Evolutionary conservation across 2,888 invertebrate species (phyloP), one percentile per base, ranked within the genome.

Genomic region (Aleiodes leptofemur): DNA sequence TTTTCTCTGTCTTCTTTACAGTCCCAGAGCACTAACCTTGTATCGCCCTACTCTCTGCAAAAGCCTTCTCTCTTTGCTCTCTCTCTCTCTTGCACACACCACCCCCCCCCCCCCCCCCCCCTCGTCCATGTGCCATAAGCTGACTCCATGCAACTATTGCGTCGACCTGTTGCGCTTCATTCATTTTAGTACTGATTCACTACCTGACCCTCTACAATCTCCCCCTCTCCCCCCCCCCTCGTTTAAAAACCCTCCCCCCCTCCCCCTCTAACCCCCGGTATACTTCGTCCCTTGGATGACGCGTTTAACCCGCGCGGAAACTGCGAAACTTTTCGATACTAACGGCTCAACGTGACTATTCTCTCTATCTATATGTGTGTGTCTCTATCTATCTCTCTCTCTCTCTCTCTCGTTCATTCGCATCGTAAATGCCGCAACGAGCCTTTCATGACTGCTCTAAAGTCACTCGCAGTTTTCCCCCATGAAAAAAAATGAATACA

Each of bases 161-260:
- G 78, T 79, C 77, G 81, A 80, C 85, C 85, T 85, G 85, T 85
- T 85, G 85, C 85, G 85, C 85, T 83, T 85, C 85, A 84, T 85
- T 85, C 85, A 85, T 85, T 85, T 85, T 83, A 82, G 82, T 85
- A 85, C 85, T 83, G 85, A 85, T 84, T 84, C 84, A 82, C 79
- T 78, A 81, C 82, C 82, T 82, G 82, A 83, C 83, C 82, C 80
- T 80, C 78, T 80, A 77, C 78, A 82, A 78, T 82, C 81, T 74
- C 50, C 50, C 72, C 55, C 73, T 50, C 29, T 31, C 66, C 53
- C 66, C 66, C 56, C 50, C 50, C 76, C 68, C 76, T 73, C 43
- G 14, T 14, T 53, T 14, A 16, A 53, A 53, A 53, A 23, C 23
- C 23, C 23, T 23, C 23, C 23, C 23, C 23, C 53, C 53, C 50